Evolutionary conservation across 2,113 vertebrate species (phyloP).

Genomic region (Eclectus roratus): DNA sequence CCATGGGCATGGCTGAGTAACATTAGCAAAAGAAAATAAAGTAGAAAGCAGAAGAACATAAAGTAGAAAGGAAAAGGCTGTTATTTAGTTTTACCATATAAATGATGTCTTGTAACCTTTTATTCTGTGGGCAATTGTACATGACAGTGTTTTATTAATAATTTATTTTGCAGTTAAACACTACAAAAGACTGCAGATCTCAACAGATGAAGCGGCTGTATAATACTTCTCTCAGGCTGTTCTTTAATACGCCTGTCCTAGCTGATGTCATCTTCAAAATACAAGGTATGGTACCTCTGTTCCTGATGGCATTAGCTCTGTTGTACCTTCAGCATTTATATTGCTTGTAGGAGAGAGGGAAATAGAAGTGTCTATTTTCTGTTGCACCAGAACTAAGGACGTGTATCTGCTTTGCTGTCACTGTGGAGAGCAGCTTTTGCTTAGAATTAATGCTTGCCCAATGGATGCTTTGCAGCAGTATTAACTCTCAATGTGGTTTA

Average conservation of each 20-base stretch:
- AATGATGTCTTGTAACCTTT: not conserved
- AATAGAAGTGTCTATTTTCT: not conserved
- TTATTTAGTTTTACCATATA: not conserved
- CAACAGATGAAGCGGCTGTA: slow-evolving; percentile 69
- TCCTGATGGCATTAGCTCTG: rapidly evolving
- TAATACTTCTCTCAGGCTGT: slow-evolving; percentile 87
- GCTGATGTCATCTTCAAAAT: slow-evolving; percentile 97
- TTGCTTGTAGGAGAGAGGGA: not conserved
- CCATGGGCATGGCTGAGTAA: rapidly evolving
- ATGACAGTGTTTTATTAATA: not conserved
- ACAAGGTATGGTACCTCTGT: slow-evolving; percentile 79
- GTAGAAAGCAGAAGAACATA: no score
- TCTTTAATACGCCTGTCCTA: slow-evolving; percentile 92
- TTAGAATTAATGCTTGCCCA: not conserved
- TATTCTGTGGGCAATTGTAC: not conserved
- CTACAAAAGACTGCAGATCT: slow-evolving; percentile 62
- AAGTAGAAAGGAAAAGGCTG: not conserved
- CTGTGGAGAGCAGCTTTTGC: not conserved
- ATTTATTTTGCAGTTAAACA: slow-evolving; percentile 56
- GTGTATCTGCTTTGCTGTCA: rapidly evolving
- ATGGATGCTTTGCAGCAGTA: not conserved
- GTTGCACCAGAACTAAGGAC: not conserved
- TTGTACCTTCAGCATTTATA: not conserved
- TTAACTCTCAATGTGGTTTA: rapidly evolving
- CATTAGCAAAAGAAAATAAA: not conserved